Conservation (phyloP, 2,888 invertebrate genomes). For the Cybosia mesomella region DNA sequence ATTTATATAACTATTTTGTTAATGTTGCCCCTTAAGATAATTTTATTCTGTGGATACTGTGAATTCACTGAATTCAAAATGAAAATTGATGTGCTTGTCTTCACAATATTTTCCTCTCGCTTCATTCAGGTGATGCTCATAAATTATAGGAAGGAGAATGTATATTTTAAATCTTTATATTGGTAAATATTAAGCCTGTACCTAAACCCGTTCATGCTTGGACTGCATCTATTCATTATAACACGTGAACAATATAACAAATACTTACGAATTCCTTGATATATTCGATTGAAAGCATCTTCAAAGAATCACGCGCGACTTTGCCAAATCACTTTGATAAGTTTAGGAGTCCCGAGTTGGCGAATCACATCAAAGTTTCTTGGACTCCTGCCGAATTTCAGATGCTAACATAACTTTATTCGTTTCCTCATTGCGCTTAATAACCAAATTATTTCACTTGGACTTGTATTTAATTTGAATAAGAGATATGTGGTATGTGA, state of each 20-base stretch:
- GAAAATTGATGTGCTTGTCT: too few relatives aligned
- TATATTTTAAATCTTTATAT: too few relatives aligned
- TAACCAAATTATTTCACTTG: constrained; percentile 64
- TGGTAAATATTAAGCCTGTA: too few relatives aligned
- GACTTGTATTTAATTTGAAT: constrained; percentile 49
- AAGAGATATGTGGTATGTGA: constrained; percentile 39
- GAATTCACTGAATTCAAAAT: too few relatives aligned
- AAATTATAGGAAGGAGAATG: too few relatives aligned
- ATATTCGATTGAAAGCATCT: constrained; percentile 61
- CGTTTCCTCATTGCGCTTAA: constrained; percentile 65
- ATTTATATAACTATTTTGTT: too few relatives aligned
- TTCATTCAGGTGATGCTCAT: too few relatives aligned
- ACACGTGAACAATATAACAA: constrained; percentile 30
- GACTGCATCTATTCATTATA: not conserved
- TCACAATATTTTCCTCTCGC: too few relatives aligned
- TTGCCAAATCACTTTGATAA: constrained; percentile 83
- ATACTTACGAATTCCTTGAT: constrained; percentile 47
- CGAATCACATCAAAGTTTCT: constrained; percentile 75
- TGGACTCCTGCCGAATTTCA: constrained; percentile 78
- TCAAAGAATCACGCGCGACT: constrained; percentile 72
- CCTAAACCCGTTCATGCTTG: too few relatives aligned
- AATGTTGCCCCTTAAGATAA: too few relatives aligned
- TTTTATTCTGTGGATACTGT: too few relatives aligned
- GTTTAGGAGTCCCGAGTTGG: constrained; percentile 67
- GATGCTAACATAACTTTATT: constrained; percentile 70